These are phyloP conservation scores for Arctopsyche grandis DNA, from an alignment of 1,140 invertebrate species.

Conservation along the genomic window DNA sequence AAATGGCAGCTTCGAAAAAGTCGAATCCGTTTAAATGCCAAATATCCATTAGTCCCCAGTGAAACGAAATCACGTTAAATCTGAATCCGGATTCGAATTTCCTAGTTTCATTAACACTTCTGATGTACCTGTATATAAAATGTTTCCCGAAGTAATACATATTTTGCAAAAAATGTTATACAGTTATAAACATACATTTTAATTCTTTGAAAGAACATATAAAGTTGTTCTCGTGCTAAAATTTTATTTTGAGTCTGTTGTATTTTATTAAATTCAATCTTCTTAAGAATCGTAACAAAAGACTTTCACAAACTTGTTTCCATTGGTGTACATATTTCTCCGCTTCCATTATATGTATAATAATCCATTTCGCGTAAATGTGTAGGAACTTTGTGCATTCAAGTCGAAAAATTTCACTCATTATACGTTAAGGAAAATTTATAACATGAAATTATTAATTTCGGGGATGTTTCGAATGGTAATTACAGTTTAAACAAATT, in stretches of 20 bases:
- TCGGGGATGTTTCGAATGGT: too few relatives aligned
- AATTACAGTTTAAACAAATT: too few relatives aligned
- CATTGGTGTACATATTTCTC: neutral
- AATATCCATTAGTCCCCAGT: conserved; percentile 33
- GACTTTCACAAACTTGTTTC: neutral
- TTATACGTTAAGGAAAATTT: conserved; percentile 7
- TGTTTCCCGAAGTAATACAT: too few relatives aligned
- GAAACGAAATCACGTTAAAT: neutral
- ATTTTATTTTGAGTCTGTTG: too few relatives aligned
- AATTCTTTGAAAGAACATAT: too few relatives aligned
- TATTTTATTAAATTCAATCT: neutral
- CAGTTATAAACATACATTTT: too few relatives aligned
- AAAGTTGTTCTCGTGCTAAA: too few relatives aligned
- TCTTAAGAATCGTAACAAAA: conserved; percentile 7
- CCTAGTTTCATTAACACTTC: too few relatives aligned
- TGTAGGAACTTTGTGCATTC: conserved; percentile 1
- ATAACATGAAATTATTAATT: neutral
- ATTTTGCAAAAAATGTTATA: too few relatives aligned
- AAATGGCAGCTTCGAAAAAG: conserved; percentile 36
- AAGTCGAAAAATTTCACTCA: neutral
- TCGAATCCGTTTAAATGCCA: conserved; percentile 42
- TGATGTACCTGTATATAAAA: too few relatives aligned
- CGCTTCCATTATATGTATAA: conserved; percentile 16
- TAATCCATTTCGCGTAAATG: conserved; percentile 1
- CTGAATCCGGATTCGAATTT: too few relatives aligned